Evolutionary conservation across 2,888 invertebrate species (phyloP), one percentile per base, ranked within the genome.

Genomic region (Diadegma fenestrale): DNA sequence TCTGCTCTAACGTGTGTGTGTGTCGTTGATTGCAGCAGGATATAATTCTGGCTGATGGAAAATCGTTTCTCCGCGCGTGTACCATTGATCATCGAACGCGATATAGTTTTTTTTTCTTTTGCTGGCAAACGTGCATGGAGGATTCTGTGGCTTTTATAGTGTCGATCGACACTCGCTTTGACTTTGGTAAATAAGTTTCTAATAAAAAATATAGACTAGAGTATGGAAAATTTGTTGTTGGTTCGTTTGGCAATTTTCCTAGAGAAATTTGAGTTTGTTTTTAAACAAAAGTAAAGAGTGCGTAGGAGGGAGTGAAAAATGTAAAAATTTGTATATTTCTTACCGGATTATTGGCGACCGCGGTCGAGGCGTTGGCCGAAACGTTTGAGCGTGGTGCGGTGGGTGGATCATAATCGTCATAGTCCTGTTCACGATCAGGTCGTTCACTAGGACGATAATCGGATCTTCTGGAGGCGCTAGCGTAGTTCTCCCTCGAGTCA

Each of bases 291-390:
- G 0, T 48, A 0, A n/a, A 48, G 12, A 26, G 22, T 0, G 2
- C 33, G n/a, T n/a, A n/a, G n/a, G n/a, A 0, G 66, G 22, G 8
- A 66, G 14, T 19, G n/a, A 26, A 14, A 17, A 26, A 45, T 45
- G 41, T 2, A 30, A n/a, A 14, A 73, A 43, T 37, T 75, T 19
- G n/a, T 2, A 6, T 45, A 22, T 61, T 51, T 89, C 90, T 91
- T 88, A 93, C 92, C 91, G 92, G 92, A 78, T 92, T 91, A 86
- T 93, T 93, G 87, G 89, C 88, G 86, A 90, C 87, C 22, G 89
- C 89, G 83, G 92, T 89, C 33, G 88, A 82, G 54, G 88, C 85
- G 75, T 88, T 84, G 51, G 78, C 87, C 61, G 86, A 66, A 81
- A 82, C 87, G 87, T 87, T 86, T 58, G 78, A 68, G 19, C 84